Base-by-base conservation (phyloP, 2,888 invertebrate genomes). In the Maniola hyperantus region DNA sequence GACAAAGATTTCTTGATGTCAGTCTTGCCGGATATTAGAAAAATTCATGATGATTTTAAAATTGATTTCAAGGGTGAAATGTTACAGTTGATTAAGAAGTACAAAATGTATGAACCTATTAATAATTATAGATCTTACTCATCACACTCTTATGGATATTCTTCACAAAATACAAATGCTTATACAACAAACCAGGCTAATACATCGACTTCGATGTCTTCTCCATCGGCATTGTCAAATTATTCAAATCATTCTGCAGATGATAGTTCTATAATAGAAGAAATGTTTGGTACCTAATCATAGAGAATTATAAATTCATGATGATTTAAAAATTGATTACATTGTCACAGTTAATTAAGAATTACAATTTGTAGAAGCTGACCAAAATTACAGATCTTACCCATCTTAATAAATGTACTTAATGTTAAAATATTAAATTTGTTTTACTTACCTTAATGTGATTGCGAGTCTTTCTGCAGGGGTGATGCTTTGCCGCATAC, bases 341-440 rank as follows among this genome's bases (percentile, higher is more conserved):
- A 44, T 44, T 44, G 44, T 44, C 44, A 44, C 44, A 44, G 44
- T 44, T 44, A 44, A 44, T 42, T 42, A 42, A 42, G 42, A 42
- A 42, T 42, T 42, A 42, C 42, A 42, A 42, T 42, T 10, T 42
- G 42, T 42, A 42, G 42, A 42, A 42, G 42, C 42, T n/a, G 44
- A 11, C n/a, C 4, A 42, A 44, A n/a, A 44, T 44, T 44, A 44
- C n/a, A 6, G 44, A 44, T 44, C 44, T 44, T 44, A 44, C 44
- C 11, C 44, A 44, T n/a, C 44, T 11, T 44, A 44, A n/a, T 44
- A 44, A n/a, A 44, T 44, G n/a, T 36, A 8, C 6, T 36, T 44
- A 44, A 44, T 44, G 44, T 44, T 44, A 44, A 71, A 44, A 44
- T 44, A 44, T 44, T 44, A 44, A 44, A 44, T 44, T 8, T 44